Evolutionary conservation across 1,140 invertebrate species (phyloP).

Genomic region (Zaprionus ornatus): DNA sequence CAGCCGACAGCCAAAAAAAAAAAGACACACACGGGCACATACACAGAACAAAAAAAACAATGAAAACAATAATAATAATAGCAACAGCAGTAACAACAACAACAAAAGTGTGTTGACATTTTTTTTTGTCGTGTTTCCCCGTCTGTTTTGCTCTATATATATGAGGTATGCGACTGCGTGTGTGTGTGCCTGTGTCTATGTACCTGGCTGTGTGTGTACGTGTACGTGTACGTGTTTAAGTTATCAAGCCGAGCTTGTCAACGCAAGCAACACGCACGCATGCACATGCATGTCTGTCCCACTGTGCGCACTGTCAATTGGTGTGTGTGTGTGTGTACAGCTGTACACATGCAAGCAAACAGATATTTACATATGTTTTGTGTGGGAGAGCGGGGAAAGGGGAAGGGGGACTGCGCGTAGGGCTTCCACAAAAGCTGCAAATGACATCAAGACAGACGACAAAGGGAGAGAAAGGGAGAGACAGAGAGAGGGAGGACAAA

Average conservation of each 20-base stretch:
- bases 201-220: constrained; percentile 28
- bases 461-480: neutral
- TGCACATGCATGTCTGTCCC: neutral
- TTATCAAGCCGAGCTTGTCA: constrained; percentile 80
- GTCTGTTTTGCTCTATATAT: constrained; percentile 75
- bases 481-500: constrained; percentile 16
- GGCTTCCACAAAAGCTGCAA: constrained; percentile 42
- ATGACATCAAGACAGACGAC: constrained; percentile 18
- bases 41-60: constrained; percentile 15
- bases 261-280: constrained; percentile 64
- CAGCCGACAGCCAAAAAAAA: constrained; percentile 61
- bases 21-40: constrained; percentile 37
- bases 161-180: constrained; percentile 32
- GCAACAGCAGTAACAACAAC: constrained; percentile 34
- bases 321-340: constrained; percentile 33
- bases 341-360: constrained; percentile 26
- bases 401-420: constrained; percentile 21
- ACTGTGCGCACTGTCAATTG: neutral
- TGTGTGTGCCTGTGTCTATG: constrained; percentile 33
- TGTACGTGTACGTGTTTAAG: constrained; percentile 72
- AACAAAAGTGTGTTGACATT: constrained; percentile 80
- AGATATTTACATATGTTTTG: constrained; percentile 33
- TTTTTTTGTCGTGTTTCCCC: constrained; percentile 54
- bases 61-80: constrained; percentile 50
- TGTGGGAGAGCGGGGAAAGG: constrained; percentile 30